Evolutionary conservation across 2,888 invertebrate species (phyloP), one percentile per base, ranked within the genome.

Genomic region (Drosophila limbata): DNA sequence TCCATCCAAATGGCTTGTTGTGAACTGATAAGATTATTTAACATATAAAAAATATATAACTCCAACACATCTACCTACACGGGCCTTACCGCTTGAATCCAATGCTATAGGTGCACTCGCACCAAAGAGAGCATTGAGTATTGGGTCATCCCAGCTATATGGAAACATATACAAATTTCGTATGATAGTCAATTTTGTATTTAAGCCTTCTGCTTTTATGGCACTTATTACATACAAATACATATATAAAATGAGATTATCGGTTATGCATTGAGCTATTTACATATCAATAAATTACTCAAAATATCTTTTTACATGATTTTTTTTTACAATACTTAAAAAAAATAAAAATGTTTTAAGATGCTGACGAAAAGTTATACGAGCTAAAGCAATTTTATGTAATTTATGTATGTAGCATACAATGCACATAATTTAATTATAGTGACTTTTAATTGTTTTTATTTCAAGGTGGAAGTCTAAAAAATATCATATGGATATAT

Each of bases 171-270:
- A 66, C 42, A 64, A 25, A 57, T 55, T 48, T 59, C 1, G 48
- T 61, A 37, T 70, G 52, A 74, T 63, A 67, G 45, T 80, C 42
- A 70, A 59, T 56, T 80, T 84, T 84, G 50, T 81, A 78, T 73
- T 79, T 82, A 69, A 83, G 47, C 70, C 72, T 66, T 69, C 59
- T 62, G 62, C 53, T 74, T 68, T 81, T 84, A 91, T 91, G 90
- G 91, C 90, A 90, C 90, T 89, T 88, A 87, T 73, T 83, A 89
- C 45, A 73, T 67, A 42, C 35, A 42, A 21, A 31, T 37, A 10
- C 28, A 71, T 81, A 75, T 63, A 86, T 77, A 82, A 83, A 88
- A 88, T 90, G 91, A 91, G 91, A 91, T 90, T 89, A 79, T 74
- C 56, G 61, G 53, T 73, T 57, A 56, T 63, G 51, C 17, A 28